phyloP scores from a whole-genome alignment of 2,888 invertebrate species.

The Microplitis manilae region DNA sequence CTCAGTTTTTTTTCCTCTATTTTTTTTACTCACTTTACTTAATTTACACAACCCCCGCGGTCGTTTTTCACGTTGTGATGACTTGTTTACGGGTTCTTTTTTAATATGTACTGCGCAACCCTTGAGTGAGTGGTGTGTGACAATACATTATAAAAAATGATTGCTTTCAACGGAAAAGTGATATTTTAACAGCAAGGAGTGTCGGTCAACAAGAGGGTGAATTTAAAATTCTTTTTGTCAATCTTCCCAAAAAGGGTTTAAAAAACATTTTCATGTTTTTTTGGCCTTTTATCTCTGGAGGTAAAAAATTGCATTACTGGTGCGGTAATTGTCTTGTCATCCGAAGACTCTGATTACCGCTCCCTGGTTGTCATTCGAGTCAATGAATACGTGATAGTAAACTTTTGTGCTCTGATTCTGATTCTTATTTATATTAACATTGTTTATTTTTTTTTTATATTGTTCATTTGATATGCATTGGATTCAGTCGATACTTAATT shows the following conservation, averaged over 20 bases:
- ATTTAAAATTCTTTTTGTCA: background rate
- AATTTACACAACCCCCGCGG: background rate
- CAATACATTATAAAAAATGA: conserved; percentile 7
- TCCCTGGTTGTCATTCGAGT: conserved; percentile 3
- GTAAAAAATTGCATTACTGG: background rate
- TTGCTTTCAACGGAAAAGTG: conserved; percentile 10
- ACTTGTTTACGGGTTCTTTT: background rate
- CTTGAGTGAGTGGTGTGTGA: conserved; percentile 11
- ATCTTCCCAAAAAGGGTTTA: background rate
- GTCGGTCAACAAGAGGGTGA: conserved; percentile 11
- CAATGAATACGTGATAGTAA: conserved; percentile 1
- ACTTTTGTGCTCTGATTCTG: conserved; percentile 10
- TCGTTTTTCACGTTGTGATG: conserved; percentile 16
- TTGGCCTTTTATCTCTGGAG: background rate
- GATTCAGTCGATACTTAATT: background rate
- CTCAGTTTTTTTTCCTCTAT: background rate
- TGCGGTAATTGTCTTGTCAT: conserved; percentile 10
- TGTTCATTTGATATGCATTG: background rate
- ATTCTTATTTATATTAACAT: background rate
- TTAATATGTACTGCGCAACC: background rate
- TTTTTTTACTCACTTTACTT: background rate
- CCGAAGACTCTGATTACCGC: conserved; percentile 2
- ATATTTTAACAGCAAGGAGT: conserved; percentile 2
- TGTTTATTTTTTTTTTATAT: background rate
- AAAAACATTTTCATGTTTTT: background rate